Base-by-base conservation (phyloP, 2,888 invertebrate genomes). In the Pyrgus malvae region DNA sequence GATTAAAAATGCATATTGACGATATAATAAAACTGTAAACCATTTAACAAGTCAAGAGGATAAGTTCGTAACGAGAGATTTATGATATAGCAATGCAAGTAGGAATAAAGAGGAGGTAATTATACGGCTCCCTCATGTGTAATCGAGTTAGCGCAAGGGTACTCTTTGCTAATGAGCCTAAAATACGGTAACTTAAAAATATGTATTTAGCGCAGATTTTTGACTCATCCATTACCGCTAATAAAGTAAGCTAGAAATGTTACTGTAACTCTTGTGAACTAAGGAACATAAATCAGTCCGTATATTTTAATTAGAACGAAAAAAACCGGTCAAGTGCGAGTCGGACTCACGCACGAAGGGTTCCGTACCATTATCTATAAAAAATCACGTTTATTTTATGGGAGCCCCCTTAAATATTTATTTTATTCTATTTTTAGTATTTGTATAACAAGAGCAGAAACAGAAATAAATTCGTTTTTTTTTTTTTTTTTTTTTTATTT, bases 141-240 rank as follows among this genome's bases (percentile, higher is more conserved):
- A 48, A 48, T 48, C 48, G 38, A 38, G 48, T 38, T 48, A 37
- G 27, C 37, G 48, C 48, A 48, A 38, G 48, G 48, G 37, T 48
- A 48, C 48, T 38, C 48, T 48, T 48, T 38, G 48, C 48, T 48
- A 48, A 48, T 48, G 48, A 48, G 48, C 48, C 48, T 48, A 48
- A 48, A 48, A 46, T 48, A 25, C 37, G 48, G 48, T 48, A 25
- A 38, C 37, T 11, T 37, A 3, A 27, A 38, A 46, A 48, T 27
- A 17, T 19, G 17, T 37, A 27, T 19, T 44, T 14, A 48, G 38
- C n/a, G 23, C 21, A 27, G 48, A 48, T 48, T 48, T 48, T 38
- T n/a, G 46, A 48, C 19, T 23, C 23, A 35, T 37, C 6, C 35
- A 25, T 48, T 21, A 23, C n/a, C 35, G 25, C 21, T 12, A 35